phyloP scores from a whole-genome alignment of 2,797 vertebrate species.

The Margarornis squamiger region DNA sequence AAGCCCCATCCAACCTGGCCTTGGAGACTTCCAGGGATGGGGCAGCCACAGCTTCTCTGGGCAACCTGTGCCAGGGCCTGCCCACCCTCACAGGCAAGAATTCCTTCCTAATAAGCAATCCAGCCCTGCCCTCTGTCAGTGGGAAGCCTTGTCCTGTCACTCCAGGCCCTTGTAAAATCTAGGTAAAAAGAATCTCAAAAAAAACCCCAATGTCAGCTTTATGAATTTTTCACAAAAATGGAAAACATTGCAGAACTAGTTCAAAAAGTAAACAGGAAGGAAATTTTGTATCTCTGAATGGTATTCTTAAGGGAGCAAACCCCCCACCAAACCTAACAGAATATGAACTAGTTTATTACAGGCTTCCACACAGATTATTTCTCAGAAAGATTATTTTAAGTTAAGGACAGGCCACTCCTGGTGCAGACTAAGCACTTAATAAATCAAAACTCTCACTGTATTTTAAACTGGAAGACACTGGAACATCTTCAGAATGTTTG shows the following conservation, averaged over 20 bases:
- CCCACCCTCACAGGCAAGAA: neutral
- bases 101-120: neutral
- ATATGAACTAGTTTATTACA: neutral
- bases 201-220: neutral
- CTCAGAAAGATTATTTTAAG: neutral
- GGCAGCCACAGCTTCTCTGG: neutral
- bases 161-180: neutral
- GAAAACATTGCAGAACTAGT: neutral
- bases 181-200: neutral
- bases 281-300: neutral
- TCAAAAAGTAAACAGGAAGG: neutral
- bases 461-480: neutral
- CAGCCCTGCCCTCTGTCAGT: neutral
- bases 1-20: accelerated
- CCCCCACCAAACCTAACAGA: accelerated
- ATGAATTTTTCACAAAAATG: neutral
- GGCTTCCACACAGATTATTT: neutral
- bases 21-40: neutral
- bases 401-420: neutral
- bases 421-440: neutral
- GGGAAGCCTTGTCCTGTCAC: neutral
- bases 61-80: accelerated
- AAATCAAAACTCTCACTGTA: neutral
- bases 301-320: neutral
- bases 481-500: neutral